These are phyloP conservation scores for Poecilus cupreus DNA, from an alignment of 2,888 invertebrate species.

Conservation along the genomic window DNA sequence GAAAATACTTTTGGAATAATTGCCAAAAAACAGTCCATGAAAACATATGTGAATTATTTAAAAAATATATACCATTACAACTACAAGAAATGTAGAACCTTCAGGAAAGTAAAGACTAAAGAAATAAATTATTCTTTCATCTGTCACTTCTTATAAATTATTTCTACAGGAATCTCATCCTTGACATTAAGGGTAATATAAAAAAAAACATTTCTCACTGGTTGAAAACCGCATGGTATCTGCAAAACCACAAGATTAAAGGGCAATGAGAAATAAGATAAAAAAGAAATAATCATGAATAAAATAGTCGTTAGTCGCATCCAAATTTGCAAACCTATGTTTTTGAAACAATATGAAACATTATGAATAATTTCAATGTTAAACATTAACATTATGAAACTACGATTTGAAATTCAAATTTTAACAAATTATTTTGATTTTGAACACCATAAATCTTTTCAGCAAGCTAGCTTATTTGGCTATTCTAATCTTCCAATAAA, in stretches of 20 bases:
- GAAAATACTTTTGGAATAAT: too few relatives aligned
- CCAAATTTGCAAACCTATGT: not conserved
- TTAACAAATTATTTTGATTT: not conserved
- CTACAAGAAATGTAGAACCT: too few relatives aligned
- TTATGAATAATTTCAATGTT: conserved; percentile 25
- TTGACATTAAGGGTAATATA: conserved; percentile 11
- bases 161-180: not conserved
- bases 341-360: not conserved
- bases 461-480: too few relatives aligned
- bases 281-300: not conserved
- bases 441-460: not conserved
- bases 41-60: too few relatives aligned
- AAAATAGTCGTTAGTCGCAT: not conserved
- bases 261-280: not conserved
- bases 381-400: not conserved
- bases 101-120: too few relatives aligned
- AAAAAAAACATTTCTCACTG: not conserved
- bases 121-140: not conserved
- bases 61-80: too few relatives aligned
- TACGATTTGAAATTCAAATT: conserved; percentile 28
- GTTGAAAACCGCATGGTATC: not conserved
- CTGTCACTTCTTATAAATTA: not conserved
- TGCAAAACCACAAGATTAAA: not conserved
- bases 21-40: too few relatives aligned
- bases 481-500: not conserved